These are phyloP conservation scores for Pemphigus obesinymphae DNA, from an alignment of 1,140 invertebrate species.

Conservation along the genomic window DNA sequence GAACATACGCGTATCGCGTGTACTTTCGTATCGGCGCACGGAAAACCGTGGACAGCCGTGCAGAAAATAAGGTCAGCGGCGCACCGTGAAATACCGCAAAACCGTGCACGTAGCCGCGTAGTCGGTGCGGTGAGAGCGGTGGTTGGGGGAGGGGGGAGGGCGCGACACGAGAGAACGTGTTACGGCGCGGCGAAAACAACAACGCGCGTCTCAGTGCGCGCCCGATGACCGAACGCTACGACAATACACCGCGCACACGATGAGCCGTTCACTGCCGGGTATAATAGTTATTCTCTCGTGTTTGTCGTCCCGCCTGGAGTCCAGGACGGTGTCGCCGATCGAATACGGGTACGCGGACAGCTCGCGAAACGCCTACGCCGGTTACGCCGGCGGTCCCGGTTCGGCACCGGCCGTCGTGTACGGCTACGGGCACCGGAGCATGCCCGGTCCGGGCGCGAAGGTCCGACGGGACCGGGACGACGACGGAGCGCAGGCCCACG, in stretches of 20 bases:
- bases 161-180: background rate
- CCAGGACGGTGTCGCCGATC: background rate
- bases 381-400: too few relatives aligned
- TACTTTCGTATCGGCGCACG: background rate
- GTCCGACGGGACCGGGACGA: background rate
- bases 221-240: background rate
- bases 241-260: too few relatives aligned
- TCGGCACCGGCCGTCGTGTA: background rate
- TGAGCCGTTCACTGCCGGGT: too few relatives aligned
- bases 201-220: background rate
- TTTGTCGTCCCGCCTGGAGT: background rate
- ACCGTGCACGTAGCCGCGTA: too few relatives aligned
- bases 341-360: background rate
- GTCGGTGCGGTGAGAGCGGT: too few relatives aligned
- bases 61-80: background rate
- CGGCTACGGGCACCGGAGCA: background rate
- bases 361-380: background rate
- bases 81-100: background rate
- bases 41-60: background rate
- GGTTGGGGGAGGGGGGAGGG: too few relatives aligned
- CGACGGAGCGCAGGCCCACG: background rate
- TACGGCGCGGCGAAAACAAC: background rate
- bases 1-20: background rate
- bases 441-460: background rate
- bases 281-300: background rate